Evolutionary conservation across 2,888 invertebrate genomes (phyloP), one percentile per base, ranked within the genome.

Genomic region (Dione vanillae): DNA sequence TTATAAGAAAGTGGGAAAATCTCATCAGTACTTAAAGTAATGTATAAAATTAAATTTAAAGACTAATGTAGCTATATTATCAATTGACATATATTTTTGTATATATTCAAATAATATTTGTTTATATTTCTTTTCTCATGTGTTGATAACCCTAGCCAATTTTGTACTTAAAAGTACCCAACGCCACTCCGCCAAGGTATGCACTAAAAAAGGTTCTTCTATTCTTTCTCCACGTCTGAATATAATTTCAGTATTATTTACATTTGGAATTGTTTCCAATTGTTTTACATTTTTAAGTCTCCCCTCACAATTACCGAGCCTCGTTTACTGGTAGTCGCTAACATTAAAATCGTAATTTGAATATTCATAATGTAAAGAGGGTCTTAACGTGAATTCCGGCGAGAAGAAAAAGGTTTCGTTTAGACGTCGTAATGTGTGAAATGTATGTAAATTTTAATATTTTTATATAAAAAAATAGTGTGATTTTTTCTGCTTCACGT

Each of bases 181-280:
- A 75, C 73, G 76, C 77, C 74, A 78, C 75, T 76, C 69, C 74
- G 74, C 75, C 27, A 27, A 27, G 73, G 76, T 74, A 78, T 80
- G 78, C 77, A 78, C 76, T 78, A 76, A 74, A 76, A 77, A 78
- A 77, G 78, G 74, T 76, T 74, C 75, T 75, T 64, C 73, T 77
- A 75, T 76, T 76, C 76, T 72, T 76, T 76, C 77, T 71, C 76
- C 69, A 72, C 65, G 71, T 69, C 69, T 54, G 62, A 73, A 72
- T 71, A 73, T 75, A 73, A 61, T 71, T 62, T 70, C 64, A 62
- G 70, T 72, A 68, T 71, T 70, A 74, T 75, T 74, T 75, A 75
- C 71, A 72, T 70, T 74, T 70, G 67, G 70, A 73, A 73, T 74
- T 71, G 73, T 74, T 72, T 72, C 65, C 71, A 65, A 72, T 71